Conservation (phyloP, 2,113 vertebrate genomes). For the Dasyprocta punctata region DNA sequence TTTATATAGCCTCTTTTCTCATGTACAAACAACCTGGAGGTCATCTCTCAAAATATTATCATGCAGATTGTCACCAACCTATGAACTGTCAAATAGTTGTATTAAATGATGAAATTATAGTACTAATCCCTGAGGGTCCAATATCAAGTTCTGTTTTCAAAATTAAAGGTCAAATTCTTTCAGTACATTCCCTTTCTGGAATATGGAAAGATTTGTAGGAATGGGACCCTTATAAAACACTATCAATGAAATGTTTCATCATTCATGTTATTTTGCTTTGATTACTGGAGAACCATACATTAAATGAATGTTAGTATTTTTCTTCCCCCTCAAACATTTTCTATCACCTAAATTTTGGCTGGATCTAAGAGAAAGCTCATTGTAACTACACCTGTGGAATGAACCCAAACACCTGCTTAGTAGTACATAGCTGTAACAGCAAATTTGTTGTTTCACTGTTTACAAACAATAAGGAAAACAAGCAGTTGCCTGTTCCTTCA, state of each 20-base stretch:
- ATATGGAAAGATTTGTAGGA: constrained; percentile 15
- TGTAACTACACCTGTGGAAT: neutral
- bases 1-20: constrained; percentile 16
- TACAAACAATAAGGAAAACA: constrained; percentile 33
- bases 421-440: neutral
- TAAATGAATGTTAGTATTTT: constrained; percentile 50
- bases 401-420: neutral
- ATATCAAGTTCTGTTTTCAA: constrained; percentile 19
- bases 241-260: constrained; percentile 35
- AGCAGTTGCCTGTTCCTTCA: neutral
- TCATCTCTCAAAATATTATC: constrained; percentile 52
- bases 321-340: constrained; percentile 23
- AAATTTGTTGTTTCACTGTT: neutral
- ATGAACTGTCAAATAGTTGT: constrained; percentile 44
- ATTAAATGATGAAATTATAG: constrained; percentile 32
- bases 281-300: constrained; percentile 5
- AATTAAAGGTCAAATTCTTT: constrained; percentile 23
- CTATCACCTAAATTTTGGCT: neutral
- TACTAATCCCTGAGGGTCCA: constrained; percentile 63
- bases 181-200: constrained; percentile 2
- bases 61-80: constrained; percentile 51
- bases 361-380: constrained; percentile 43
- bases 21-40: neutral
- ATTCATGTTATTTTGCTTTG: constrained; percentile 26
- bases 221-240: constrained; percentile 47